phyloP scores from a whole-genome alignment of 2,113 vertebrate genomes.

The Prietella phreatophila region DNA sequence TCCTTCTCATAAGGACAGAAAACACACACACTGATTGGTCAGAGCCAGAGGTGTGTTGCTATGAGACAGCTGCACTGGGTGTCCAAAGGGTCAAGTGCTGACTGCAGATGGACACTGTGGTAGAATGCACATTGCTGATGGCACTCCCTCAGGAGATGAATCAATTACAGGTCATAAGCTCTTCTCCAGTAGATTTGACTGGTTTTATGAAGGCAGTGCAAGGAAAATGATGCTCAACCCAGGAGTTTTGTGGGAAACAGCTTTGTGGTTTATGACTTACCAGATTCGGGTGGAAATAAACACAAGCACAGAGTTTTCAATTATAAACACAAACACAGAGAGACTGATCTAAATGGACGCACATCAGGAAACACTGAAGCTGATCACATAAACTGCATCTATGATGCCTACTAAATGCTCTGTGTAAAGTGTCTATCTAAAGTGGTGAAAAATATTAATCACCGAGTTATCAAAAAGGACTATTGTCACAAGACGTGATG shows the following conservation, averaged over 20 bases:
- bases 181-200: constrained; percentile 31
- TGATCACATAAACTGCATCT: neutral
- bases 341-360: constrained; percentile 5
- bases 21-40: constrained; percentile 26
- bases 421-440: neutral
- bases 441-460: neutral
- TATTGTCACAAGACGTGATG: too few relatives aligned
- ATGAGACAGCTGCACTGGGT: constrained; percentile 35
- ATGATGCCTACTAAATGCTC: neutral
- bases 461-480: neutral
- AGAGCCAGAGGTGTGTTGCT: constrained; percentile 38
- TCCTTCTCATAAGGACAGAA: constrained; percentile 31
- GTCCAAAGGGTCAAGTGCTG: constrained; percentile 14
- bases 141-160: neutral
- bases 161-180: constrained; percentile 44
- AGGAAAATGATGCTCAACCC: constrained; percentile 21
- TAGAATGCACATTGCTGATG: neutral
- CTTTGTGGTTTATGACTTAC: constrained; percentile 43
- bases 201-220: constrained; percentile 22
- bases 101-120: constrained; percentile 7
- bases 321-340: constrained; percentile 4
- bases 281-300: constrained; percentile 27
- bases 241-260: constrained; percentile 36
- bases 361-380: neutral
- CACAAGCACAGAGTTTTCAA: constrained; percentile 27